phyloP scores from a whole-genome alignment of 2,888 invertebrate genomes.

The Aspidiotus destructor region DNA sequence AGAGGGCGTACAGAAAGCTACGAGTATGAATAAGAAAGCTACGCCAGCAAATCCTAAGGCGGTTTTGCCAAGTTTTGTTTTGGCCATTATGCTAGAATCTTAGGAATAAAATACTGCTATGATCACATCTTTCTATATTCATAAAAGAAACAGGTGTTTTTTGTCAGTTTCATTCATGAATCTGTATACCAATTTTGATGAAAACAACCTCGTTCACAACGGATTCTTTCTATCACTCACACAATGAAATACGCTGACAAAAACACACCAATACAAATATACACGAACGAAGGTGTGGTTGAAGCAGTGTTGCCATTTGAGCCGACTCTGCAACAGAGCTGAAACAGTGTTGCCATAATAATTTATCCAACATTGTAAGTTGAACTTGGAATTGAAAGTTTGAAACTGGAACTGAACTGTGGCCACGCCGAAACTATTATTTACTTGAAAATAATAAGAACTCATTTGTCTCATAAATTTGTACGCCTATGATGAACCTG shows the following conservation, averaged over 20 bases:
- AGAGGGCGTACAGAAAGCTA: constrained; percentile 76
- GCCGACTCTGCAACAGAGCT: background rate
- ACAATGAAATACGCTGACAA: background rate
- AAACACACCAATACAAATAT: background rate
- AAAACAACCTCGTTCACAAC: background rate
- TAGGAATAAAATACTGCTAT: background rate
- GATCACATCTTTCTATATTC: background rate
- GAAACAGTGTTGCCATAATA: too few species aligned
- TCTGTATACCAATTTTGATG: background rate
- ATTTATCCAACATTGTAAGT: too few species aligned
- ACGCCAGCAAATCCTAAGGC: constrained; percentile 57
- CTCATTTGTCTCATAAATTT: too few species aligned
- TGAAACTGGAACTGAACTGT: too few species aligned
- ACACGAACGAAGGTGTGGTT: background rate
- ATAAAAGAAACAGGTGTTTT: background rate
- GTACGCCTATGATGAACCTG: too few species aligned
- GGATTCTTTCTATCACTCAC: too few species aligned
- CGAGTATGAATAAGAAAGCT: constrained; percentile 61
- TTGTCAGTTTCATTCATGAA: background rate
- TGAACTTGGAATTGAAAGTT: too few species aligned
- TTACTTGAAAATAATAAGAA: too few species aligned
- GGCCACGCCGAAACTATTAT: too few species aligned
- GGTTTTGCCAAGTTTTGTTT: constrained; percentile 56
- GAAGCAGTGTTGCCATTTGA: background rate
- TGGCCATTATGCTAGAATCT: constrained; percentile 41